Base-by-base conservation (phyloP, 2,888 invertebrate species). In the Anthrax anthrax region DNA sequence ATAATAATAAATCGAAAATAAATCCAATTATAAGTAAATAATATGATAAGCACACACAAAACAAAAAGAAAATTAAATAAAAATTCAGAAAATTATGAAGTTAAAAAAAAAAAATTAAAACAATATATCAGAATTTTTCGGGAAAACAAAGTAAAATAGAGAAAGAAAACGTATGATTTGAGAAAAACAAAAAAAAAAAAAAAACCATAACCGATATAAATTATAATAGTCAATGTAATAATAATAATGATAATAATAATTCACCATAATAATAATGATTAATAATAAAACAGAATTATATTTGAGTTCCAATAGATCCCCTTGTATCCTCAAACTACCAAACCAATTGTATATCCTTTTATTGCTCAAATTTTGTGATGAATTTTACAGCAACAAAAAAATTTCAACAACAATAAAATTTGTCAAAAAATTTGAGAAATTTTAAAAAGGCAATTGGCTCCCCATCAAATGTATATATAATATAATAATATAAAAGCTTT, bases 261-360 rank as follows among this genome's bases (percentile, higher is more conserved):
- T n/a, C n/a, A n/a, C n/a, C n/a, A n/a, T n/a, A n/a, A n/a, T n/a
- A n/a, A n/a, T n/a, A n/a, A n/a, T n/a, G n/a, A n/a, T n/a, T n/a
- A n/a, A n/a, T n/a, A n/a, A n/a, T n/a, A n/a, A n/a, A n/a, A n/a
- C n/a, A n/a, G n/a, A n/a, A n/a, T 47, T 42, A 40, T 44, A 45
- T 51, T 49, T 54, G 23, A 49, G 54, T 55, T 56, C 52, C 54
- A 56, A 55, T 56, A 56, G 55, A 50, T 43, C 49, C 54, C 55
- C 46, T 45, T 51, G 47, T 47, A 49, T 51, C 52, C 54, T 47
- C 44, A 16, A 51, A 55, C 51, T 44, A 47, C 56, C 54, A 56
- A 55, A 55, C 55, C 55, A 52, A 49, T 42, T 46, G 46, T n/a
- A n/a, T n/a, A 40, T 13, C 18, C 6, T 29, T 23, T 39, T 14